Base-by-base conservation (phyloP, 1,140 invertebrate genomes). In the Cydia amplana region DNA sequence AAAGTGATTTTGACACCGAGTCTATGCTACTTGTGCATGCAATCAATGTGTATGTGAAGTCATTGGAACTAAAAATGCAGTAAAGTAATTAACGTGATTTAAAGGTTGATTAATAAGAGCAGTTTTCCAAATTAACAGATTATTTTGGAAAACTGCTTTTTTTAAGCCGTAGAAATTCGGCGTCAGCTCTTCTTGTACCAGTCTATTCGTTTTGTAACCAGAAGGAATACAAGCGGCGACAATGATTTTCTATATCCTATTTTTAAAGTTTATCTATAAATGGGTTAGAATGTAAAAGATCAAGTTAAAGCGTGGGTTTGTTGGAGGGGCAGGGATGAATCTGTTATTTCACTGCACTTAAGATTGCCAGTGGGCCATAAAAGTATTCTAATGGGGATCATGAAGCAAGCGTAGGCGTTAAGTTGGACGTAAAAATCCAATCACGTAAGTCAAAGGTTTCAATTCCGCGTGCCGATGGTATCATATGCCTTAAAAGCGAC, bases 1-100 rank as follows among this genome's bases (percentile, higher is more conserved):
- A 89, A 85, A 90, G 88, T 90, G 85, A 87, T 85, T 83, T 81
- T 84, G 83, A 86, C 80, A 82, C 70, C 75, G 83, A 85, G 82
- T 85, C 79, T 77, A 81, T 64, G 51, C 16, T 55, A n/a, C 51
- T 18, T 9, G 55, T 60, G 12, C 20, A 60, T 60, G 55, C 55
- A 60, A 60, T 60, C n/a, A 23, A 23, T 23, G 55, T 23, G 55
- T n/a, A 23, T 20, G 9, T 60, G 55, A 4, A 60, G 55, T 23
- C 55, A 60, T 60, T 60, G n/a, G 18, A 60, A 23, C 55, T 18
- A 18, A 23, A 60, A 20, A 20, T 60, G 55, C 18, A 20, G 18
- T 18, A 23, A 60, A 23, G 23, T 10, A 60, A 60, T 23, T n/a
- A n/a, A 23, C 20, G 4, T 23, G 3, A 51, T 60, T 60, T 10